Evolutionary conservation across 2,888 invertebrate genomes (phyloP), one percentile per base, ranked within the genome.

Genomic region (Polia nebulosa): DNA sequence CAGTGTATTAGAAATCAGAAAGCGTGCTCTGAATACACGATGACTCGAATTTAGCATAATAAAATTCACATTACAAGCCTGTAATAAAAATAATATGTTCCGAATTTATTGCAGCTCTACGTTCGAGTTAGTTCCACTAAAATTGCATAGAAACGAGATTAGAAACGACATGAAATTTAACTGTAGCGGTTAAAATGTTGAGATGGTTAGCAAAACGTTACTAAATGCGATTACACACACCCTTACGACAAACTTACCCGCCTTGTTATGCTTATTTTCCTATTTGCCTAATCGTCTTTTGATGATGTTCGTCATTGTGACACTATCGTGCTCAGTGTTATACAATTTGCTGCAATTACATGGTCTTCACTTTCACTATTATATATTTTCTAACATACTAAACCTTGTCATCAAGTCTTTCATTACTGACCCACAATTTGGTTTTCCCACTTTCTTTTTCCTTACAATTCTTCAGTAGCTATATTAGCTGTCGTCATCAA

Each of bases 271-370:
- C 84, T 90, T 86, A 88, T 91, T 89, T 89, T 87, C 80, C 83
- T 88, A 88, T 91, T 90, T 87, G 80, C 85, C 85, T 92, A 93
- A 93, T 92, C 90, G 89, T 78, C 81, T 93, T 93, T 94, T 94
- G 92, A 93, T 93, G 89, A 87, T 85, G 84, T 84, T 79, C 82
- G 80, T 85, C 87, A 89, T 91, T 90, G 89, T 92, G 85, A 84
- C 87, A 88, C 84, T 87, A 80, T 75, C 77, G 80, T 86, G 78
- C 76, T 81, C 75, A 78, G 77, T 83, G 86, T 89, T 88, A 87
- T 88, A 89, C 88, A 90, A 90, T 90, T 91, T 89, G 66, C 80
- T 88, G 84, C 86, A 87, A 90, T 91, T 90, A 88, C 85, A 89
- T 85, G 86, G 81, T 86, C 80, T 85, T 89, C 87, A 87, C 92